phyloP scores from a whole-genome alignment of 2,797 vertebrate genomes.

The Myotis daubentonii region DNA sequence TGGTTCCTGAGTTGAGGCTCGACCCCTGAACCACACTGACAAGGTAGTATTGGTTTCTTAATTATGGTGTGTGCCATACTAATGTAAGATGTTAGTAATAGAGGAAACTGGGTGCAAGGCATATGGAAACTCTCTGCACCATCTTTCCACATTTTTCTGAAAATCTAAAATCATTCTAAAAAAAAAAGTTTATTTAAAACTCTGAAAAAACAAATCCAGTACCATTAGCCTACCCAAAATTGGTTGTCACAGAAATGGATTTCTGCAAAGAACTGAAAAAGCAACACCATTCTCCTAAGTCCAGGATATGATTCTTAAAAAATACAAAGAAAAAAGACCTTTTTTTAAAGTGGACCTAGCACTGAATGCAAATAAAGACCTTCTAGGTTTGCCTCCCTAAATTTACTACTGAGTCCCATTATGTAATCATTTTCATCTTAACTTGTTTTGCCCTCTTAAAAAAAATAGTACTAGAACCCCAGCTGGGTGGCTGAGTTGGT shows the following conservation, averaged over 20 bases:
- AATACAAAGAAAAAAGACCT: conserved; percentile 5
- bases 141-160: conserved; percentile 1
- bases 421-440: neutral
- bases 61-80: neutral
- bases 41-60: neutral
- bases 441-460: neutral
- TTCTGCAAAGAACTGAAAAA: conserved; percentile 25
- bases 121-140: neutral
- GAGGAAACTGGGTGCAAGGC: neutral
- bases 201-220: neutral
- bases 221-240: conserved; percentile 41
- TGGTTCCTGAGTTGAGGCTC: no score
- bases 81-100: neutral
- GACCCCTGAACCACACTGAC: no score
- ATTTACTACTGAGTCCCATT: neutral
- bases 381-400: neutral
- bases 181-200: neutral
- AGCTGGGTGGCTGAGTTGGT: neutral
- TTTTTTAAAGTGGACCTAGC: conserved; percentile 1
- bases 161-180: conserved; percentile 42
- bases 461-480: neutral
- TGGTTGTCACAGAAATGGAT: conserved; percentile 29
- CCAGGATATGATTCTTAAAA: conserved; percentile 34
- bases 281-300: neutral
- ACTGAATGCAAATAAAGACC: neutral